Evolutionary conservation across 1,140 invertebrate genomes (phyloP).

Genomic region (Dryas iulia): DNA sequence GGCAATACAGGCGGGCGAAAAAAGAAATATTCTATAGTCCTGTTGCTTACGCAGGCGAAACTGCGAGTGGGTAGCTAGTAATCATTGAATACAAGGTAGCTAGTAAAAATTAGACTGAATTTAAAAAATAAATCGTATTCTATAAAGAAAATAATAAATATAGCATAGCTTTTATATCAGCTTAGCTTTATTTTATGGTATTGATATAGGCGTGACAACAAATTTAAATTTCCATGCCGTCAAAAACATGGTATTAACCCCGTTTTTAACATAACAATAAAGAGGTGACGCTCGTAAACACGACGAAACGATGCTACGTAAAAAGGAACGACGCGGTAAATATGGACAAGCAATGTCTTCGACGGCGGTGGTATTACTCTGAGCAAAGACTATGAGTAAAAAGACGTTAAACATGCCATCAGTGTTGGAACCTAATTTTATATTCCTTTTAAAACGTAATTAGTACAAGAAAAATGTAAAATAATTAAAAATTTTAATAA

Average conservation of each 20-base stretch:
- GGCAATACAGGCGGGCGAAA: no score
- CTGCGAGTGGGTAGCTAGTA: no score
- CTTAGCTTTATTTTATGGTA: background rate
- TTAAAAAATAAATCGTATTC: background rate
- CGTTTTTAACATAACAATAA: slow-evolving; percentile 68
- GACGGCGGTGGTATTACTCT: slow-evolving; percentile 37
- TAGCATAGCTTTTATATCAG: background rate
- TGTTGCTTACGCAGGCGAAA: no score
- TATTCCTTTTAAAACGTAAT: background rate
- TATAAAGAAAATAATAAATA: background rate
- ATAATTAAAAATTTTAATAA: no score
- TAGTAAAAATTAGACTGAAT: background rate
- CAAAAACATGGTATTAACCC: slow-evolving; percentile 61
- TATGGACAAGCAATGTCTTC: slow-evolving; percentile 69
- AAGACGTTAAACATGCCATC: slow-evolving; percentile 41
- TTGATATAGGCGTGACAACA: background rate
- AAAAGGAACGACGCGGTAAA: slow-evolving; percentile 74
- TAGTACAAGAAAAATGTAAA: no score
- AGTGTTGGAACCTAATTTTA: background rate
- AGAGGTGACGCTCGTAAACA: slow-evolving; percentile 65
- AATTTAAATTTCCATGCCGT: slow-evolving; percentile 19
- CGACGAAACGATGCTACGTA: slow-evolving; percentile 57
- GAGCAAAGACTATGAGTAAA: slow-evolving; percentile 41
- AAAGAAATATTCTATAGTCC: no score
- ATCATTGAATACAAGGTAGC: no score